Evolutionary conservation across 1,140 invertebrate species (phyloP), one percentile per base, ranked within the genome.

Genomic region (Drosophila nigrodunni): DNA sequence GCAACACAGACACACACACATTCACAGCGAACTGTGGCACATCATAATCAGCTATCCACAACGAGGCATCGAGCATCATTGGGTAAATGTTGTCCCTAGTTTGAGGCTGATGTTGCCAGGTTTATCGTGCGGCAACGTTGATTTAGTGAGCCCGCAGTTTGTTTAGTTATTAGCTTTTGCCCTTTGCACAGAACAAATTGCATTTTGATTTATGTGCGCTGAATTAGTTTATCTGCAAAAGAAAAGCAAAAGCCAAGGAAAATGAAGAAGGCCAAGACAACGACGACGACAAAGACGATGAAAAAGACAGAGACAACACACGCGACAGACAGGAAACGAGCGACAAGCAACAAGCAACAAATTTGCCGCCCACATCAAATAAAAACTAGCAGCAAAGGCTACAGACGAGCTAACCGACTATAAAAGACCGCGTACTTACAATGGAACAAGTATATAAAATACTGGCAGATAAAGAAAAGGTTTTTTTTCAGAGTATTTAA

Each of bases 161-260:
- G 85, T 89, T 89, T 89, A 76, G 85, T 81, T 89, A 90, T 89
- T 89, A 89, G 85, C 80, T 89, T 77, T 85, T 89, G 81, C 80
- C 85, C 85, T 83, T 88, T 87, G 75, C 68, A 70, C 77, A 80
- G 80, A 88, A 88, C 85, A 89, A 89, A 89, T 89, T 89, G 85
- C 85, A 89, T 85, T 89, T 89, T 89, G 85, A 89, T 89, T 89
- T 89, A 89, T 89, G 68, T 82, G 57, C 64, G 65, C 30, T 70
- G 67, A 85, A 65, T 89, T 77, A 74, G 77, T 89, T 89, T 85
- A 89, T 89, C 85, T 80, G 37, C n/a, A 46, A 54, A 43, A 39
- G 30, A 50, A 46, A 30, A 30, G 25, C 25, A 50, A 46, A 30
- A 30, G 25, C 25, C 25, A 30, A 30, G 25, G 25, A 30, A 30